Conservation (phyloP, 2,888 invertebrate species). For the Drosophila mercatorum region DNA sequence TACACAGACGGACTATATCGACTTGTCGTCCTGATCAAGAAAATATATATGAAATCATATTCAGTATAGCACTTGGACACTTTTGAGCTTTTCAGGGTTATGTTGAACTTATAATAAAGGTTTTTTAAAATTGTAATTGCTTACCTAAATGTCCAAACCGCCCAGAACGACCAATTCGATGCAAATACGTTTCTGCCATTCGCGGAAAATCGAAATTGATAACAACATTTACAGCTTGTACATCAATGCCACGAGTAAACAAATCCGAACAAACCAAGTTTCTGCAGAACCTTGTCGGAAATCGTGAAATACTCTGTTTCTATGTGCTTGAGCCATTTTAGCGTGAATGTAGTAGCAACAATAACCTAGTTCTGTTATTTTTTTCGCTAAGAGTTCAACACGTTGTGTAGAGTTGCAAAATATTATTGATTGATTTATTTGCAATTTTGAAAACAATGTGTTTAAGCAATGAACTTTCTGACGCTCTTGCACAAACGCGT, state of each 20-base stretch:
- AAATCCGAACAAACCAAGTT: slow-evolving; percentile 98
- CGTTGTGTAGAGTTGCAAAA: slow-evolving; percentile 99
- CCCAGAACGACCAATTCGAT: slow-evolving; percentile 99
- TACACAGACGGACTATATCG: too few relatives aligned
- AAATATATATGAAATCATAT: too few relatives aligned
- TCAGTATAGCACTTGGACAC: too few relatives aligned
- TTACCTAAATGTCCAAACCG: slow-evolving; percentile 96
- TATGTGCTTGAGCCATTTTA: slow-evolving; percentile 99
- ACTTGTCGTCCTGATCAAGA: too few relatives aligned
- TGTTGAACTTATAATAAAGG: too few relatives aligned
- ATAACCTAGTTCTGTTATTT: slow-evolving; percentile 99
- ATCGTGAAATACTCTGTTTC: slow-evolving; percentile 99
- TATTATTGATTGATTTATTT: slow-evolving; percentile 99
- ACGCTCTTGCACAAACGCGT: slow-evolving; percentile 99
- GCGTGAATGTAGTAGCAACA: slow-evolving; percentile 99
- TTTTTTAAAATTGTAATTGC: slow-evolving; percentile 15
- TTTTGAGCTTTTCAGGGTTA: too few relatives aligned
- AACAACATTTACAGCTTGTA: slow-evolving; percentile 99
- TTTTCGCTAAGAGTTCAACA: slow-evolving; percentile 99
- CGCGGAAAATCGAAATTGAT: slow-evolving; percentile 99
- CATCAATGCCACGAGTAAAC: slow-evolving; percentile 99
- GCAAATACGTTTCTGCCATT: slow-evolving; percentile 99
- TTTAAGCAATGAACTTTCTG: slow-evolving; percentile 99
- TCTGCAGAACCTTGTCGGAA: slow-evolving; percentile 98
- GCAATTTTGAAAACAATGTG: slow-evolving; percentile 99